Evolutionary conservation across 2,113 vertebrate genomes (phyloP), one percentile per base, ranked within the genome.

Genomic region (Neotragus moschatus): DNA sequence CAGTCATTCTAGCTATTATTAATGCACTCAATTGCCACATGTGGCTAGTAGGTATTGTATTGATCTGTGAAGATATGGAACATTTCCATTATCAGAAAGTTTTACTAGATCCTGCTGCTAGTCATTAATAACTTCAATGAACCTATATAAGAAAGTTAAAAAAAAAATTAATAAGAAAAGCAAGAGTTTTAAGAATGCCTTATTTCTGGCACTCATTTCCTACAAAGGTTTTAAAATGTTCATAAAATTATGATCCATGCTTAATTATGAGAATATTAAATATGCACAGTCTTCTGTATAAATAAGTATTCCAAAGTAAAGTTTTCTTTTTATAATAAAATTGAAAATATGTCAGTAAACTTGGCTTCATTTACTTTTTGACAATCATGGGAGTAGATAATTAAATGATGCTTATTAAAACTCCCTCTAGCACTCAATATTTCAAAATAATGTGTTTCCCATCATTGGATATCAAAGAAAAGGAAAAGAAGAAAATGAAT

Each of bases 341-440:
- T 79, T 94, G 45, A 21, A 97, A 94, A 60, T 58, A 63, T 33
- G 21, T 91, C 85, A 60, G 30, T 90, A 61, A 89, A 85, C 17
- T n/a, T 97, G 43, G 23, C 11, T 95, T 98, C 36, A 92, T 96
- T 92, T 98, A 75, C 47, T 91, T 93, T 96, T 61, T 89, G 49
- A 79, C 81, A 85, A 92, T 36, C 43, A 94, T 79, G 14, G 33
- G 90, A 98, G 90, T 79, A 97, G 85, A 79, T 61, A 95, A 97
- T 94, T 85, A 96, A 94, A 97, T 84, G 26, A 90, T 96, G 70
- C 30, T 97, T 92, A 97, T 97, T 94, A 93, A 94, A 94, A 92
- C 28, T 95, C 49, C 56, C n/a, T 81, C 36, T 82, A 60, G 47
- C 60, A 85, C 23, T 79, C 30, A 84, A 33, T 92, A 88, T 28